Conservation (phyloP, 2,888 invertebrate species). For the Coelopa pilipes region DNA sequence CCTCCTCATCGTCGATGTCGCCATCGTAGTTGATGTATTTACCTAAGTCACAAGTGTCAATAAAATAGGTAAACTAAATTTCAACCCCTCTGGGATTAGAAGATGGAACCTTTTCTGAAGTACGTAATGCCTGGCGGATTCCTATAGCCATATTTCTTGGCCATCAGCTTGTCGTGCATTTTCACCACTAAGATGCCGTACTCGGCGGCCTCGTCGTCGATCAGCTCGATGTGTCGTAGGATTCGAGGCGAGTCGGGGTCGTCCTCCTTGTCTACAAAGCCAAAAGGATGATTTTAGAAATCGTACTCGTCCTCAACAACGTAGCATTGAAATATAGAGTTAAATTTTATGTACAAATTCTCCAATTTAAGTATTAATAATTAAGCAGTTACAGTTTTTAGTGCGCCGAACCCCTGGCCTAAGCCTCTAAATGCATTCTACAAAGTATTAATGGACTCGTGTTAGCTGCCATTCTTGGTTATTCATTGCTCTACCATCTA, state of each 20-base stretch:
- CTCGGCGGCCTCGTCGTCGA: constrained; percentile 91
- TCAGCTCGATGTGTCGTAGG: constrained; percentile 86
- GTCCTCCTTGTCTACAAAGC: constrained; percentile 78
- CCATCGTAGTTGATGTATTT: constrained; percentile 93
- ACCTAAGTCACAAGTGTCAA: constrained; percentile 46
- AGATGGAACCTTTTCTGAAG: constrained; percentile 77
- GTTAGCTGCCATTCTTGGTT: too few relatives aligned
- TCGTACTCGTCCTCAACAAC: neutral
- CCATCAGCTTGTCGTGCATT: constrained; percentile 88
- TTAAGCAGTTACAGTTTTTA: constrained; percentile 62
- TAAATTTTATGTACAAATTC: neutral
- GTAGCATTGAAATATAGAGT: neutral
- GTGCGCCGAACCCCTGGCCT: constrained; percentile 48
- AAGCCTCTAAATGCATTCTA: too few relatives aligned
- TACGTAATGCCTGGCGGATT: constrained; percentile 92
- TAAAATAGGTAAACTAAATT: neutral
- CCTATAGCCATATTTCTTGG: constrained; percentile 90
- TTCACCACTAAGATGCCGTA: constrained; percentile 92
- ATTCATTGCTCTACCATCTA: too few relatives aligned
- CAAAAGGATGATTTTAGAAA: neutral
- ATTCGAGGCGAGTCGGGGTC: constrained; percentile 83
- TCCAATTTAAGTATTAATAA: constrained; percentile 8
- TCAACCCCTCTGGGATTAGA: too few relatives aligned
- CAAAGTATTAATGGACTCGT: too few relatives aligned
- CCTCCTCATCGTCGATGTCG: constrained; percentile 91